Conservation (phyloP, 1,140 invertebrate genomes). For the Drosophila ohnishii region DNA sequence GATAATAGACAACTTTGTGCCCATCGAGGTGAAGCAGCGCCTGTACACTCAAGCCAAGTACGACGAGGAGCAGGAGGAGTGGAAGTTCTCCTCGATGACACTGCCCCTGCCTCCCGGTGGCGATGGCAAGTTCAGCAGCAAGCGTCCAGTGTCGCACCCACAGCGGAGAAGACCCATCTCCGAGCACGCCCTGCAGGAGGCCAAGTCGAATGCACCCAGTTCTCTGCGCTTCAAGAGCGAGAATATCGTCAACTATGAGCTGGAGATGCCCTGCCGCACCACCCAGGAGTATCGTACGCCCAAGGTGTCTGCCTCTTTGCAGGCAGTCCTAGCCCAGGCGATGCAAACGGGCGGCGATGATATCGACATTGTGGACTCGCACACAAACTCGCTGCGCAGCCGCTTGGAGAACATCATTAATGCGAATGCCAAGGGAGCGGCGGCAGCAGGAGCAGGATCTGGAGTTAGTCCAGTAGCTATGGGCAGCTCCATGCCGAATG, state of each 20-base stretch:
- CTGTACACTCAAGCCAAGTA: slow-evolving; percentile 91
- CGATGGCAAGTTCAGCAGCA: slow-evolving; percentile 83
- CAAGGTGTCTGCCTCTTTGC: slow-evolving; percentile 88
- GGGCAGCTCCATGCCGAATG: slow-evolving; percentile 25
- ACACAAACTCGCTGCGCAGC: slow-evolving; percentile 75
- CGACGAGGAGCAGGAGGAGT: slow-evolving; percentile 95
- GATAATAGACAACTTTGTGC: slow-evolving; percentile 98
- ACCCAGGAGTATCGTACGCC: slow-evolving; percentile 91
- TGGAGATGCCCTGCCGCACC: slow-evolving; percentile 91
- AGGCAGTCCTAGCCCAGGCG: slow-evolving; percentile 89
- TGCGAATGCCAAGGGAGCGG: slow-evolving; percentile 60
- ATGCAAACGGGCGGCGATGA: slow-evolving; percentile 89
- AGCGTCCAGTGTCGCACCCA: slow-evolving; percentile 87
- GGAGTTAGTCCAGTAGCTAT: slow-evolving; percentile 6
- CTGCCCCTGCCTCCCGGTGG: slow-evolving; percentile 53
- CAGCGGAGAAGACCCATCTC: slow-evolving; percentile 88
- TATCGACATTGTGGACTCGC: slow-evolving; percentile 85
- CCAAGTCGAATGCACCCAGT: slow-evolving; percentile 84
- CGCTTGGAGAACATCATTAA: slow-evolving; percentile 82
- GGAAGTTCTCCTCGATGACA: slow-evolving; percentile 85
- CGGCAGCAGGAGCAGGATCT: slow-evolving; percentile 8
- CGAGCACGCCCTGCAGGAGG: slow-evolving; percentile 88
- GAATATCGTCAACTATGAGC: slow-evolving; percentile 92
- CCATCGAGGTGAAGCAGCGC: slow-evolving; percentile 93
- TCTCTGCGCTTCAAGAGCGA: slow-evolving; percentile 88